Base-by-base conservation (phyloP, 2,888 invertebrate species). In the Cordilura impudica region DNA sequence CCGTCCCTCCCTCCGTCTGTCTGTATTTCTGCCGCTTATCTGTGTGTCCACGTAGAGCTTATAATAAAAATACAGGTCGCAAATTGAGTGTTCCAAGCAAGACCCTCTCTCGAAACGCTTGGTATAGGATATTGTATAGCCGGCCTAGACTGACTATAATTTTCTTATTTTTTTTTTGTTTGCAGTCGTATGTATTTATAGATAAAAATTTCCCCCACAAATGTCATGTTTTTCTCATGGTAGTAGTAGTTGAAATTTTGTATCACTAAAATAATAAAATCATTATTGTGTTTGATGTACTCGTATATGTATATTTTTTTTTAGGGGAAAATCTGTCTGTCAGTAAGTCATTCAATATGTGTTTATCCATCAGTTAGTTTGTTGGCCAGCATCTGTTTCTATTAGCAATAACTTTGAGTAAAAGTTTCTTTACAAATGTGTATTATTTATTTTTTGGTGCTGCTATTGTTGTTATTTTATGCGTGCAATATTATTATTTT, bases 211-310 rank as follows among this genome's bases (percentile, higher is more conserved):
- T 12, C 29, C 53, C 26, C 53, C 45, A n/a, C 6, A 76, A 75
- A 76, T 76, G 65, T 63, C 65, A 76, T 19, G 75, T 23, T 47
- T 10, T 70, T 76, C 56, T 29, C 69, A 76, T 49, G 56, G 49
- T 21, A 31, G 51, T 49, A 31, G 31, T 47, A 53, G 23, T 35
- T 39, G 56, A 35, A 45, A 12, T 26, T 60, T 51, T 53, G 4
- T 12, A 51, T 18, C 12, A 14, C 18, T 4, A 56, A 56, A 8
- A 51, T 21, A 60, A 12, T 49, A 23, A 58, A 58, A 49, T 31
- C 43, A 45, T 58, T 58, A 51, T 39, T 31, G 47, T 31, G 31
- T 58, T 49, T 47, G 31, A 58, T 31, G 56, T 47, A 54, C 23
- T 43, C 45, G 21, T 2, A n/a, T 8, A 14, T 43, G 19, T 51